Conservation (phyloP, 2,797 vertebrate species). For the Manis pentadactyla region DNA sequence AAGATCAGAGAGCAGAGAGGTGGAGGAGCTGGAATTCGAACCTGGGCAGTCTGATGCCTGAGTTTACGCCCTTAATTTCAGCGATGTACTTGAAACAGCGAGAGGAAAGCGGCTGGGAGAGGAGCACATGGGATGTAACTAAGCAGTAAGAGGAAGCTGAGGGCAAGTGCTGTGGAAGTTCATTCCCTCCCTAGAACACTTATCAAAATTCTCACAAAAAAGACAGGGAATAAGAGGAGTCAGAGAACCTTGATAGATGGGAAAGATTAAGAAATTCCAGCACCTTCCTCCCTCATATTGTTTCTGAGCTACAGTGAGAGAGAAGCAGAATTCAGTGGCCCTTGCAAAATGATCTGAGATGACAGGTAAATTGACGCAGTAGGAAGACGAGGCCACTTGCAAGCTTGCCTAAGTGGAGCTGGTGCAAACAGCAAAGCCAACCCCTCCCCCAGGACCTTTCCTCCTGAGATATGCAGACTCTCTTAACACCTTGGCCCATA, state of each 20-base stretch:
- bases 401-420: slow-evolving; percentile 57
- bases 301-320: background rate
- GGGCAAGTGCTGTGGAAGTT: accelerated
- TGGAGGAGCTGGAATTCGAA: background rate
- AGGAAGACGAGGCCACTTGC: slow-evolving; percentile 54
- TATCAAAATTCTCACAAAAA: background rate
- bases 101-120: background rate
- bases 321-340: slow-evolving; percentile 60
- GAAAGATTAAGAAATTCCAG: background rate
- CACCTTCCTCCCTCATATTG: slow-evolving; percentile 31
- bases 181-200: background rate
- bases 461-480: slow-evolving; percentile 64
- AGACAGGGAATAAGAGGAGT: background rate
- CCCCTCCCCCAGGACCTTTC: slow-evolving; percentile 31
- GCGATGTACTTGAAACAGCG: background rate
- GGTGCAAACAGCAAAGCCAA: slow-evolving; percentile 57
- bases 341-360: slow-evolving; percentile 72
- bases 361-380: slow-evolving; percentile 78
- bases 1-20: background rate
- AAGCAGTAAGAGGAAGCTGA: background rate
- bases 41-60: background rate
- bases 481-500: slow-evolving; percentile 58
- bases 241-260: background rate
- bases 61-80: background rate
- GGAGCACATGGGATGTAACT: accelerated